phyloP scores from a whole-genome alignment of 2,888 invertebrate genomes.

The Archaeoteleia sp. region DNA sequence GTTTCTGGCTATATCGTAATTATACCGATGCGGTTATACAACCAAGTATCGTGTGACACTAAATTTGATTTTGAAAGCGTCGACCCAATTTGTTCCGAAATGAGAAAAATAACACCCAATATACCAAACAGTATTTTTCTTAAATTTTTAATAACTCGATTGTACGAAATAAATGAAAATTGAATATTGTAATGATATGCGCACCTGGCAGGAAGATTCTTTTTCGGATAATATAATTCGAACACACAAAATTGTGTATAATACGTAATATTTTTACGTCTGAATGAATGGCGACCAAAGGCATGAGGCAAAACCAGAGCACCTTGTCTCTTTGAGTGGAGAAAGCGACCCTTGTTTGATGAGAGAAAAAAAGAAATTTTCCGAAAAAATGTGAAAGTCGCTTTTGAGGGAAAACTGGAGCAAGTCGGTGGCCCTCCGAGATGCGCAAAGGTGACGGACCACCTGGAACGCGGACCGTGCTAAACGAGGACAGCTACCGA shows the following conservation, averaged over 20 bases:
- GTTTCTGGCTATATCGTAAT: constrained; percentile 52
- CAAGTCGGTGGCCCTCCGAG: constrained; percentile 38
- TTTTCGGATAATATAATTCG: too few relatives aligned
- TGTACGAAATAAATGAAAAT: too few relatives aligned
- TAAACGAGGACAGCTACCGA: constrained; percentile 56
- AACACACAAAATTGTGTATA: too few relatives aligned
- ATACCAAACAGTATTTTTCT: too few relatives aligned
- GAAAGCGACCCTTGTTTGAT: constrained; percentile 40
- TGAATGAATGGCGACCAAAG: constrained; percentile 28
- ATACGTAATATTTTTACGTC: constrained; percentile 15
- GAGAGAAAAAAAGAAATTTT: constrained; percentile 39
- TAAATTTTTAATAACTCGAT: too few relatives aligned
- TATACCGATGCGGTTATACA: constrained; percentile 33
- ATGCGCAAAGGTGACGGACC: constrained; percentile 61
- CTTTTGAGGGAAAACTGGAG: constrained; percentile 43
- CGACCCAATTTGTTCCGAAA: constrained; percentile 33
- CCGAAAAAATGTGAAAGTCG: constrained; percentile 50
- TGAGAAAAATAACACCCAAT: too few relatives aligned
- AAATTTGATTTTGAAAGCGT: constrained; percentile 34
- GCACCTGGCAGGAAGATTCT: too few relatives aligned
- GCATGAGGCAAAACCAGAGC: constrained; percentile 23
- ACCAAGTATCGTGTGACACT: constrained; percentile 35
- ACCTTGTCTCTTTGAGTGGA: constrained; percentile 34
- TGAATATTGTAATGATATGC: too few relatives aligned
- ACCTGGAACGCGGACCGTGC: constrained; percentile 65